Evolutionary conservation across 2,888 invertebrate genomes (phyloP).

Genomic region (Azorinus chamasolen): DNA sequence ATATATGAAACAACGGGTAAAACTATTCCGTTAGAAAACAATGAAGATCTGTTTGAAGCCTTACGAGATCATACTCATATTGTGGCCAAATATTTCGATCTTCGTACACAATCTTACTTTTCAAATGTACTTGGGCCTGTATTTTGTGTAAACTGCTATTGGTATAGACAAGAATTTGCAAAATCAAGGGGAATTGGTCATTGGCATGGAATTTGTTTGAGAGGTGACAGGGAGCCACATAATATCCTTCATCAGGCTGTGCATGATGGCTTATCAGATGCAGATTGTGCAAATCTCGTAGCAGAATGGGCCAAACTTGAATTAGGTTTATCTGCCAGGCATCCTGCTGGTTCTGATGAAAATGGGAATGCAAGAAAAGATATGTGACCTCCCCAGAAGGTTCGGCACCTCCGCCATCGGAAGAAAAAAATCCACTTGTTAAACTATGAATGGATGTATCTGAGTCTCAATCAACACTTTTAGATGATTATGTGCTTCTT

Average conservation of each 20-base stretch:
- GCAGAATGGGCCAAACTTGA: conserved; percentile 15
- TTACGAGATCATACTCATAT: conserved; percentile 55
- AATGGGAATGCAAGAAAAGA: conserved; percentile 50
- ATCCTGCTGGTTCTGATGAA: conserved; percentile 54
- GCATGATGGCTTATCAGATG: conserved; percentile 20
- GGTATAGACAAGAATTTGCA: conserved; percentile 63
- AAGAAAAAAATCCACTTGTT: conserved; percentile 58
- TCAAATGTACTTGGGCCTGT: conserved; percentile 45
- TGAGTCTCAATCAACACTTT: conserved; percentile 40
- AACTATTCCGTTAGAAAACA: conserved; percentile 1
- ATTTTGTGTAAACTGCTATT: conserved; percentile 57
- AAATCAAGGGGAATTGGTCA: conserved; percentile 69
- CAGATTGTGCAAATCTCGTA: conserved; percentile 1
- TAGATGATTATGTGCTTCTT: conserved; percentile 52
- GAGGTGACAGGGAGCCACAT: conserved; percentile 59
- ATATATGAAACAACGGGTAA: conserved; percentile 10
- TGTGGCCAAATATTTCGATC: conserved; percentile 56
- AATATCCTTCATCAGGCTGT: conserved; percentile 45
- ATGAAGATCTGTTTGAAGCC: neutral
- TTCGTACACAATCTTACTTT: conserved; percentile 49
- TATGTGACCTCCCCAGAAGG: conserved; percentile 69
- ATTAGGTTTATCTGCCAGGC: conserved; percentile 45
- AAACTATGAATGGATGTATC: conserved; percentile 66
- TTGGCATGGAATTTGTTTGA: conserved; percentile 70
- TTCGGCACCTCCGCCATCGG: conserved; percentile 50